These are phyloP conservation scores for Ctena decussata DNA, from an alignment of 2,888 invertebrate genomes.

Conservation along the genomic window DNA sequence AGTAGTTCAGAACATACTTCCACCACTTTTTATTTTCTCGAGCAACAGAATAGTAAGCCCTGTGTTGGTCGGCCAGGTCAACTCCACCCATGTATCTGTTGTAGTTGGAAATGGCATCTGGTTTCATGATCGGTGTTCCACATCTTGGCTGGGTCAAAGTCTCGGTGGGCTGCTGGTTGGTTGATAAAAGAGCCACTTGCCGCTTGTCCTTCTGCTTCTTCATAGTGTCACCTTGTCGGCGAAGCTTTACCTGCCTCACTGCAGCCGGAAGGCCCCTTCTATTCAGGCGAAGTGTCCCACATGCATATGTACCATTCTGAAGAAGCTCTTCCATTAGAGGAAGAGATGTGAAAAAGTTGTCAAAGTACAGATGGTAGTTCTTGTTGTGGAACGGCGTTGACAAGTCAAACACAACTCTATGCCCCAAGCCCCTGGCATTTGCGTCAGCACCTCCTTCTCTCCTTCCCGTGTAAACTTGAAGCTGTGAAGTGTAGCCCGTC, in stretches of 20 bases:
- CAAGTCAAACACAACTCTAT: conserved; percentile 33
- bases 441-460: background rate
- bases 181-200: too few relatives aligned
- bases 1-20: background rate
- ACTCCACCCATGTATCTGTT: conserved; percentile 41
- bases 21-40: conserved; percentile 39
- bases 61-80: conserved; percentile 50
- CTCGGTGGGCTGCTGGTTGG: too few relatives aligned
- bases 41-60: conserved; percentile 20
- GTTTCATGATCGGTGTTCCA: conserved; percentile 12
- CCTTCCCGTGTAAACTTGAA: conserved; percentile 22
- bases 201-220: too few relatives aligned
- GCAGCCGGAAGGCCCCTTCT: too few relatives aligned
- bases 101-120: conserved; percentile 29
- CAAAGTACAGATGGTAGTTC: conserved; percentile 24
- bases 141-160: conserved; percentile 3
- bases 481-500: conserved; percentile 26
- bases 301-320: conserved; percentile 7
- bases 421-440: conserved; percentile 16
- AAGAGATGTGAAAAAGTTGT: conserved; percentile 49
- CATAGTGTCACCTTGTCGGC: too few relatives aligned
- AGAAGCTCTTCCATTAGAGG: conserved; percentile 8
- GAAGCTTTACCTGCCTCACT: too few relatives aligned
- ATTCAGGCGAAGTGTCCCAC: too few relatives aligned
- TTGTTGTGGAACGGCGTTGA: background rate